Base-by-base conservation (phyloP, 1,140 invertebrate species). In the Limonius californicus region DNA sequence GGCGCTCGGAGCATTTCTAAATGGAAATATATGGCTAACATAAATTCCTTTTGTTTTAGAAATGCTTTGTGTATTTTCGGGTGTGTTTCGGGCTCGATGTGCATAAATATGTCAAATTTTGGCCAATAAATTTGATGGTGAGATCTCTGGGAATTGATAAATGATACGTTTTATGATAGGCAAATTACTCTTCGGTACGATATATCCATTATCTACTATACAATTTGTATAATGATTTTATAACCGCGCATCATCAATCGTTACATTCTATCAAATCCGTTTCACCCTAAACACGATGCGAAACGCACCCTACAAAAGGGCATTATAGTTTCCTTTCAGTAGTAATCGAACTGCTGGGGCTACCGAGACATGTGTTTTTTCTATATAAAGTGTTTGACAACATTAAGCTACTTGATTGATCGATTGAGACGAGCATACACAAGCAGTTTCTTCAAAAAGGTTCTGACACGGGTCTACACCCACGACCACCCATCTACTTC, bases 321-420 rank as follows among this genome's bases (percentile, higher is more conserved):
- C n/a, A 39, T 39, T 39, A 39, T 14, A 39, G 35, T 39, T 39
- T 39, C n/a, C 35, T 39, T 39, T 39, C 35, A 39, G 35, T 39
- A 39, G 35, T 39, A 12, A 39, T 39, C 8, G 35, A 39, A 14
- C n/a, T 39, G 35, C n/a, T 2, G 35, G 23, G 23, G 23, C 23
- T 27, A 27, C 9, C 23, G 23, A 27, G 23, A 27, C 23, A 27
- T 27, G 23, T 27, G 23, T 64, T 64, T 57, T 32, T 47, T 63
- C 27, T 15, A 56, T 56, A 55, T 56, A 18, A 58, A 65, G 59
- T 62, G 55, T 65, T 65, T 63, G 64, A 63, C 64, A 63, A 63
- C 64, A 66, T 66, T 66, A 66, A 54, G 61, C 20, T 42, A 20
- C 30, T 43, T 66, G 64, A 66, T 66, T 66, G 64, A 66, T 66